Base-by-base conservation (phyloP, 2,113 vertebrate genomes). In the Microcebus jonahi region DNA sequence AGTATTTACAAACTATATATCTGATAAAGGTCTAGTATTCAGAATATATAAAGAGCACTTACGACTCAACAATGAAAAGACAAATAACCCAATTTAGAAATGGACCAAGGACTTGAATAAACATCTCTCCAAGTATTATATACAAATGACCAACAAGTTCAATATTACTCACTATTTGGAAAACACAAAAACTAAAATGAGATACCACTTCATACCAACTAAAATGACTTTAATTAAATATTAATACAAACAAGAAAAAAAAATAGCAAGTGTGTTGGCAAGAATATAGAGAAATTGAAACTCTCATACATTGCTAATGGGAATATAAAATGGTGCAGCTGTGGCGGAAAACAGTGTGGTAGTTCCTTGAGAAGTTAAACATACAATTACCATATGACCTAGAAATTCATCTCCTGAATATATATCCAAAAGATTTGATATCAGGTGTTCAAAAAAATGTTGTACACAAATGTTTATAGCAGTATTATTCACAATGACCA, bases 31-130 rank as follows among this genome's bases (percentile, higher is more conserved):
- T 81, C n/a, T 90, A 79, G 23, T 48, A 65, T 36, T 3, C 13
- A n/a, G 10, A 93, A 73, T 75, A 88, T 39, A 59, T 18, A 83
- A 93, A 92, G 36, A 67, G 21, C 34, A 93, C 20, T 94, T 75
- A 53, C 6, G 82, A 61, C 17, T 82, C 76, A 86, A 94, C 34
- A 87, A 63, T 12, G 21, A 21, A 81, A 80, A 45, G 14, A 45
- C 8, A 21, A 39, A 42, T 23, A 83, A 25, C 15, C 6, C 20
- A 84, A 9, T 29, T 89, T 80, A 81, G 92, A 73, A 63, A 86
- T 29, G 29, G 17, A 5, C 29, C 15, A 75, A 84, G n/a, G 1
- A 31, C 4, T 57, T 50, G 17, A 70, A 36, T n/a, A 70, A 57
- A 67, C 6, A 31, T 65, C 50, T 76, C 34, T 92, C 45, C 34